These are phyloP conservation scores for Lutjanus argentimaculatus DNA, from an alignment of 2,797 vertebrate species.

Conservation along the genomic window DNA sequence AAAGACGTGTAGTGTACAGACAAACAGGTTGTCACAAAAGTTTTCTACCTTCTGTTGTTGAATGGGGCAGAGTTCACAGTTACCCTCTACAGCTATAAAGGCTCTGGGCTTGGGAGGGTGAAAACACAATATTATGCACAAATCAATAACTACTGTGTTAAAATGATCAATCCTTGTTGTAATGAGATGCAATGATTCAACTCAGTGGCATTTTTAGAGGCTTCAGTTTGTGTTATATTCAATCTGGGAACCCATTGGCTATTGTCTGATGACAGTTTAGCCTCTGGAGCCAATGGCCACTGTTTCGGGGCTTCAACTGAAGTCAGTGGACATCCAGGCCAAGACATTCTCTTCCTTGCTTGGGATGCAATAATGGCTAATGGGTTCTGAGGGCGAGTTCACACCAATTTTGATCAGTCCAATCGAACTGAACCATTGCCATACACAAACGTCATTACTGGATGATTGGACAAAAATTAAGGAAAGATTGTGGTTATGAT, in stretches of 20 bases:
- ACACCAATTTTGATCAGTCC: too few relatives aligned
- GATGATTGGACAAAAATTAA: too few relatives aligned
- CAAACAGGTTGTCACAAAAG: slow-evolving; percentile 34
- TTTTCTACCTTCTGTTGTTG: slow-evolving; percentile 38
- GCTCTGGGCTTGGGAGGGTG: background rate
- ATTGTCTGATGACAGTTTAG: too few relatives aligned
- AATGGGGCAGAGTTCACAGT: background rate
- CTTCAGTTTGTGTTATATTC: background rate
- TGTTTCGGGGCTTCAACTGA: too few relatives aligned
- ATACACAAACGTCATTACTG: too few relatives aligned
- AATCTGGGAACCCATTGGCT: too few relatives aligned
- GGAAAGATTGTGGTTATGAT: background rate
- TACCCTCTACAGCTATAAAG: background rate
- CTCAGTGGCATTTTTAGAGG: background rate
- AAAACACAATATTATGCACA: background rate
- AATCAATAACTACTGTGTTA: background rate
- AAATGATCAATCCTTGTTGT: background rate
- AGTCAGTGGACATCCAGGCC: too few relatives aligned
- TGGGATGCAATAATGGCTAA: too few relatives aligned
- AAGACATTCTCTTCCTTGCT: too few relatives aligned
- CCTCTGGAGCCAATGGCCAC: too few relatives aligned
- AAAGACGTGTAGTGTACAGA: slow-evolving; percentile 20
- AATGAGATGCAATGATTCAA: background rate
- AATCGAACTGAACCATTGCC: too few relatives aligned
- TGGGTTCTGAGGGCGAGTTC: too few relatives aligned